phyloP scores from a whole-genome alignment of 30 jellyfish, hydroid and myxozoan species.

The Pelagia noctiluca region DNA sequence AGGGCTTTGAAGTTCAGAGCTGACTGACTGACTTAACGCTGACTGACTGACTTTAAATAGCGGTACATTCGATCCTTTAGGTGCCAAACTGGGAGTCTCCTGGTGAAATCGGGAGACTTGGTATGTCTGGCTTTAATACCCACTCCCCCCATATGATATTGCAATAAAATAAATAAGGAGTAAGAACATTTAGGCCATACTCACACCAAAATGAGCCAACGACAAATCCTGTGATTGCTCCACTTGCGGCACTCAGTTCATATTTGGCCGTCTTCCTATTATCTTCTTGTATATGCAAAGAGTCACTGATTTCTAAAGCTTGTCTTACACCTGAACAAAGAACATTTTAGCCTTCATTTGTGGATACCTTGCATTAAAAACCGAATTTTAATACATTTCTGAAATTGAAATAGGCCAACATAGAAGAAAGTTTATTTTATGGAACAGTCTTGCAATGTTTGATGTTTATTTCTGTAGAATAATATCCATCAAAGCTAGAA shows the following conservation, averaged over 20 bases:
- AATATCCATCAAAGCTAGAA: background rate
- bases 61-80: too few species aligned
- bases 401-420: background rate
- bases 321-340: background rate
- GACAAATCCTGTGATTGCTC: constrained; percentile 55
- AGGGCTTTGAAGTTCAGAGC: too few species aligned
- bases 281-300: background rate
- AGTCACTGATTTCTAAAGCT: background rate
- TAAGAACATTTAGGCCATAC: background rate
- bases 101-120: too few species aligned
- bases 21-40: too few species aligned
- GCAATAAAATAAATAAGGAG: background rate
- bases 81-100: too few species aligned
- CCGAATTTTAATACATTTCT: background rate
- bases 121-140: too few species aligned
- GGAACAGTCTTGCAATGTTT: background rate
- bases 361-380: background rate
- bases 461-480: background rate
- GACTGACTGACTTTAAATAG: background rate
- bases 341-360: background rate
- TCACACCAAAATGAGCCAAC: constrained; percentile 74
- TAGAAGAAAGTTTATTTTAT: background rate
- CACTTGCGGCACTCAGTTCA: constrained; percentile 8
- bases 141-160: too few species aligned
- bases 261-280: background rate